Evolutionary conservation across 2,888 invertebrate genomes (phyloP).

Genomic region (Priocnemis perturbator): DNA sequence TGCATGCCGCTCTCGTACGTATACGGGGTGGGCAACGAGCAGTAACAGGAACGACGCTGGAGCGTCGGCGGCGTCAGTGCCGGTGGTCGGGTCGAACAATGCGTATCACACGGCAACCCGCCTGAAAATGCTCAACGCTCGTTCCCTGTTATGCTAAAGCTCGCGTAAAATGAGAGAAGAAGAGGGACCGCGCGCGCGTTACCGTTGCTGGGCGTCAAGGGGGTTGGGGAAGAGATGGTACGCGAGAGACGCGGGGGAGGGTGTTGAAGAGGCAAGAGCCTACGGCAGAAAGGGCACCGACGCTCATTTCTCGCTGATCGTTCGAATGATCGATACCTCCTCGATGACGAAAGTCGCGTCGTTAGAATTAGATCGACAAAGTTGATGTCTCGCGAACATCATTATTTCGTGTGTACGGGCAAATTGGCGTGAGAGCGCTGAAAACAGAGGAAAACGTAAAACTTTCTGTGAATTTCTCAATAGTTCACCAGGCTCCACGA

Average conservation of each 20-base stretch:
- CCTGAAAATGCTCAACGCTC: constrained; percentile 59
- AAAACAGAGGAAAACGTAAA: no score
- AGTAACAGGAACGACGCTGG: constrained; percentile 43
- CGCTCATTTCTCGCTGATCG: neutral
- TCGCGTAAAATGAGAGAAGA: constrained; percentile 30
- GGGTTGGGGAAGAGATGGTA: neutral
- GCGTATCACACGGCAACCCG: constrained; percentile 65
- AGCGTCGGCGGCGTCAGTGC: constrained; percentile 40
- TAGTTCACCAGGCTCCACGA: no score
- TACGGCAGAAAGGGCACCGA: neutral
- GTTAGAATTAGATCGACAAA: no score
- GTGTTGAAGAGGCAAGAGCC: constrained; percentile 7
- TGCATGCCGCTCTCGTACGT: constrained; percentile 21
- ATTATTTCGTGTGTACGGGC: no score
- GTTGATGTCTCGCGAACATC: no score
- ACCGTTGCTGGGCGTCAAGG: no score
- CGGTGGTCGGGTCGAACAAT: constrained; percentile 64
- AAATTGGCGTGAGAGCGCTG: no score
- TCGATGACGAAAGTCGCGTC: no score
- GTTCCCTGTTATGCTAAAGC: constrained; percentile 44
- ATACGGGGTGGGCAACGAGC: constrained; percentile 50
- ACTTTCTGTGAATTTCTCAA: no score
- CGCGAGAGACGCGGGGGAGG: constrained; percentile 17
- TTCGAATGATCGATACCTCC: neutral
- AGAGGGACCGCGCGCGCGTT: constrained; percentile 2